phyloP scores from a whole-genome alignment of 2,113 vertebrate genomes.

The Nestor notabilis region DNA sequence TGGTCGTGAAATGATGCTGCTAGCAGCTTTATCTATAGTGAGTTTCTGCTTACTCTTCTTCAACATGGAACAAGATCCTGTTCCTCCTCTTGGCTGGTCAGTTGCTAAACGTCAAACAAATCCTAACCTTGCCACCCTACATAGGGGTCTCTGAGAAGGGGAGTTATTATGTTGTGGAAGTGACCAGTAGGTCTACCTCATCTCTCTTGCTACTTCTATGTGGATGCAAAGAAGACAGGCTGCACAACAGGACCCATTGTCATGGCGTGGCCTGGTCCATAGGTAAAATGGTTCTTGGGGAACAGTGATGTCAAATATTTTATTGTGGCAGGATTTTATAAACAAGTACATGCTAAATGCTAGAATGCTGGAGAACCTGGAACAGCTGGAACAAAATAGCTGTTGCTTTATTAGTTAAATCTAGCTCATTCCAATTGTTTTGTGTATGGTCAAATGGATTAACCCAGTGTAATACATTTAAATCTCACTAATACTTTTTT shows the following conservation, averaged over 20 bases:
- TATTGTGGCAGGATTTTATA: not conserved
- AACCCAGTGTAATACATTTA: not conserved
- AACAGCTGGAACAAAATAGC: not conserved
- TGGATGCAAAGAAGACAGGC: not conserved
- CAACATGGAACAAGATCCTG: not conserved
- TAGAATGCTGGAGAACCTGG: not conserved
- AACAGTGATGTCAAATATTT: not conserved
- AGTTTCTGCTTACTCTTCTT: not conserved
- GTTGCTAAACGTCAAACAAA: not conserved
- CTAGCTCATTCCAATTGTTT: not conserved
- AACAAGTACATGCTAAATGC: not conserved
- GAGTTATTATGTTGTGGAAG: not conserved
- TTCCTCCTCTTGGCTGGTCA: not conserved
- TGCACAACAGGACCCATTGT: fast-evolving
- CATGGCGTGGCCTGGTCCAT: not conserved
- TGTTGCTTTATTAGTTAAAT: not conserved
- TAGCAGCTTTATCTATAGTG: not conserved
- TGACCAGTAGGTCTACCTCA: not conserved
- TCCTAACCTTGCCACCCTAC: not conserved
- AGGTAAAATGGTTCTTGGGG: not conserved
- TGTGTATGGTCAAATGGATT: not conserved
- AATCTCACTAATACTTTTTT: not conserved
- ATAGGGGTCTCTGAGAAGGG: not conserved
- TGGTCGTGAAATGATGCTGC: not conserved
- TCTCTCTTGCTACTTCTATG: not conserved